These are phyloP conservation scores for Talpa occidentalis DNA, from an alignment of 2,113 vertebrate species.

Conservation along the genomic window DNA sequence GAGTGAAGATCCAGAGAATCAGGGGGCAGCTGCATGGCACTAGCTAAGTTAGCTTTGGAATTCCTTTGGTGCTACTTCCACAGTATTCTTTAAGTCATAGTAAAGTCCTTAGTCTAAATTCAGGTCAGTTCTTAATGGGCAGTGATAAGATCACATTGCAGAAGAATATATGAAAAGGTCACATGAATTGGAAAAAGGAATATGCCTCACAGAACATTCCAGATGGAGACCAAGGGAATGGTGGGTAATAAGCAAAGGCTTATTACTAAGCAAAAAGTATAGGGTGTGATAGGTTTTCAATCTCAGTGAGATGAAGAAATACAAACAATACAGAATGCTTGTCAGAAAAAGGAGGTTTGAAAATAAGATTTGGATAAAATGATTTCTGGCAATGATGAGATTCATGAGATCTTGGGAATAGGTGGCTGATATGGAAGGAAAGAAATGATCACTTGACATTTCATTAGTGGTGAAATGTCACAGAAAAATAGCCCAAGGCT, in stretches of 20 bases:
- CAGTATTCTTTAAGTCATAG: background rate
- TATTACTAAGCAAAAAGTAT: background rate
- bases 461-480: background rate
- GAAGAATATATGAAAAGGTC: background rate
- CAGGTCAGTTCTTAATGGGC: background rate
- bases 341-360: background rate
- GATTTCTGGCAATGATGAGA: background rate
- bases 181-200: background rate
- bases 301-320: background rate
- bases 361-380: background rate
- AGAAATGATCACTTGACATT: background rate
- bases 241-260: background rate
- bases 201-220: background rate
- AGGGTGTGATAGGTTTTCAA: background rate
- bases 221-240: background rate
- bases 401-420: background rate
- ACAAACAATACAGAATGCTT: background rate
- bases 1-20: background rate
- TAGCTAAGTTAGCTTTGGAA: background rate
- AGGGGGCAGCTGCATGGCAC: background rate
- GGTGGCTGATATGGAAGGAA: background rate
- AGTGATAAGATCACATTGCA: background rate
- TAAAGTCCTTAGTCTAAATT: background rate
- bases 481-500: background rate
- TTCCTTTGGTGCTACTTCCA: background rate